Conservation (phyloP, 1,140 invertebrate species). For the Zaprionus tsacasi region DNA sequence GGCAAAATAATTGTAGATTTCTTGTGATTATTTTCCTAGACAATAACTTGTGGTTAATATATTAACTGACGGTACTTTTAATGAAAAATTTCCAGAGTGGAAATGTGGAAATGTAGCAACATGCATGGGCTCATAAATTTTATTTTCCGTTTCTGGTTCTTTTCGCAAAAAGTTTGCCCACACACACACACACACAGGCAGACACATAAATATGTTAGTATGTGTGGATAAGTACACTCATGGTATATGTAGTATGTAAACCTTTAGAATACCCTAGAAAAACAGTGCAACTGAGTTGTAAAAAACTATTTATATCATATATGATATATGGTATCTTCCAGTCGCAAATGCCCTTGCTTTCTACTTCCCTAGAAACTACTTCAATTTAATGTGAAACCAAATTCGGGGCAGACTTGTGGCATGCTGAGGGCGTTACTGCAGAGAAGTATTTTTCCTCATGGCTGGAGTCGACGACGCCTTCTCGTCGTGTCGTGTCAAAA, state of each 20-base stretch:
- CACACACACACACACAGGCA: constrained; percentile 19
- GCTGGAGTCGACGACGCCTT: constrained; percentile 16
- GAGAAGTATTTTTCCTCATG: constrained; percentile 23
- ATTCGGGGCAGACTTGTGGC: constrained; percentile 22
- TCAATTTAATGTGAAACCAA: constrained; percentile 28
- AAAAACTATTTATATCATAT: too few relatives aligned
- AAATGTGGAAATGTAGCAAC: constrained; percentile 8
- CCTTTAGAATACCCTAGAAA: neutral
- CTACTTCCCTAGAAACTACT: constrained; percentile 30
- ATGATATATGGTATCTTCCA: neutral
- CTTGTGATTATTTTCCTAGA: neutral
- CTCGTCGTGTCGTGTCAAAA: constrained; percentile 49
- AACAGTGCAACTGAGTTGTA: neutral
- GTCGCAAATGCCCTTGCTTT: neutral
- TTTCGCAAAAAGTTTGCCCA: constrained; percentile 25
- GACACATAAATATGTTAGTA: constrained; percentile 11
- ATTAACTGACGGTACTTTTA: constrained; percentile 7
- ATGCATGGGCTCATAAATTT: constrained; percentile 65
- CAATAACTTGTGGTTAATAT: constrained; percentile 4
- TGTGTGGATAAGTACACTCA: neutral
- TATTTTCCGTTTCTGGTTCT: constrained; percentile 48
- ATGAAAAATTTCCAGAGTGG: constrained; percentile 22
- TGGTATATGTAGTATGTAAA: neutral
- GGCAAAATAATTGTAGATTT: neutral
- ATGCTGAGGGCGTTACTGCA: neutral